These are phyloP conservation scores for Plusia festucae DNA, from an alignment of 2,888 invertebrate genomes.

Conservation along the genomic window DNA sequence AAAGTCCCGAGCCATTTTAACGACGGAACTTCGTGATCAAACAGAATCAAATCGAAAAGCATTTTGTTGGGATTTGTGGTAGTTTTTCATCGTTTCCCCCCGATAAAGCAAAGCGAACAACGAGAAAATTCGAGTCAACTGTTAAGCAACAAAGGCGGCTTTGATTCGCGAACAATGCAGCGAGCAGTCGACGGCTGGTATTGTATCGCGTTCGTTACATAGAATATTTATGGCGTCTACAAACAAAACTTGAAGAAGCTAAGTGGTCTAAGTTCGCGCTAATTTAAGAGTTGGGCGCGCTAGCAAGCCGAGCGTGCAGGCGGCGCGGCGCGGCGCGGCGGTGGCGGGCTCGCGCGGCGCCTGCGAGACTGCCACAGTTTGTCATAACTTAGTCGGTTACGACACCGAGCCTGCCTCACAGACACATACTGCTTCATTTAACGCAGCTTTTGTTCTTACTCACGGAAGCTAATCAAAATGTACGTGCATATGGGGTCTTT, in stretches of 20 bases:
- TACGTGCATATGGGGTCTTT: constrained; percentile 58
- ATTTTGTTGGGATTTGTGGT: constrained; percentile 51
- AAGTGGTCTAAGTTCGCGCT: constrained; percentile 87
- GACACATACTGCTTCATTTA: constrained; percentile 74
- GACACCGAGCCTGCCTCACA: constrained; percentile 58
- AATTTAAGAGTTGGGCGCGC: constrained; percentile 85
- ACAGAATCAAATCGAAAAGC: constrained; percentile 48
- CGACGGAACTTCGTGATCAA: constrained; percentile 53
- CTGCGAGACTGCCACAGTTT: constrained; percentile 77
- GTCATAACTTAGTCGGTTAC: constrained; percentile 82
- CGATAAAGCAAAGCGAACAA: constrained; percentile 62
- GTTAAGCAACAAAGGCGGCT: constrained; percentile 70
- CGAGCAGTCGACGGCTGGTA: constrained; percentile 70
- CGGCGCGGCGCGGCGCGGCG: constrained; percentile 57
- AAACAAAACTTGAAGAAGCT: constrained; percentile 87
- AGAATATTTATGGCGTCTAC: constrained; percentile 85
- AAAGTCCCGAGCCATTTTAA: constrained; percentile 37
- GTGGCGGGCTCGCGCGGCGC: constrained; percentile 62
- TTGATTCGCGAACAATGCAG: constrained; percentile 76
- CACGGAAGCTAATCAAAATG: constrained; percentile 72
- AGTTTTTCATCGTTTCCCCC: constrained; percentile 57
- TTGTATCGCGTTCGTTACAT: constrained; percentile 77
- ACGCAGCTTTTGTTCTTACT: constrained; percentile 74
- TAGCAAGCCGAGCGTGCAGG: constrained; percentile 70
- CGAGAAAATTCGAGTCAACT: constrained; percentile 66